Conservation (phyloP, 2,888 invertebrate species). For the Cephus runcator region DNA sequence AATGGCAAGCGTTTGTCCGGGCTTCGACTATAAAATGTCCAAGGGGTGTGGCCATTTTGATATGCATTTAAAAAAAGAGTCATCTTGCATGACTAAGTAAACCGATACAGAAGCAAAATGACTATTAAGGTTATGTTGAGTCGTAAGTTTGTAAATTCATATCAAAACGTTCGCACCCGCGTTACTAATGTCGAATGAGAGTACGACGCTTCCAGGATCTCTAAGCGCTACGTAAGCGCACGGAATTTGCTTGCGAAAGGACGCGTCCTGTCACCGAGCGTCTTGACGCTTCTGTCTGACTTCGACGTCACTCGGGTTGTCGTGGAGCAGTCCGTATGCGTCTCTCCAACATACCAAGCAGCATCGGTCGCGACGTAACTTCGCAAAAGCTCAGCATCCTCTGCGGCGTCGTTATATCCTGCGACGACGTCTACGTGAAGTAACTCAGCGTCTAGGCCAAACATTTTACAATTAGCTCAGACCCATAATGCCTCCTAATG, state of each 20-base stretch:
- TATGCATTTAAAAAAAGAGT: neutral
- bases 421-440: neutral
- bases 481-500: slow-evolving; percentile 20
- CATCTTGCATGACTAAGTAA: neutral
- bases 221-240: neutral
- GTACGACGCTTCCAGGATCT: neutral
- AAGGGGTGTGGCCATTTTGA: neutral
- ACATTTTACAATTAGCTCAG: slow-evolving; percentile 21
- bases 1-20: neutral
- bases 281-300: neutral
- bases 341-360: neutral
- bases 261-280: neutral
- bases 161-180: neutral
- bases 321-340: neutral
- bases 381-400: neutral
- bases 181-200: neutral
- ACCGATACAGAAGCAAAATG: neutral
- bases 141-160: neutral
- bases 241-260: neutral
- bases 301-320: neutral
- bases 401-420: neutral
- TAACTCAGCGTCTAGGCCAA: slow-evolving; percentile 10
- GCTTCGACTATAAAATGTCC: neutral
- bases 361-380: neutral
- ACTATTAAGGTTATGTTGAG: neutral